Percentiles rank a stretch among this genome's conserved stretches.
These are phyloP conservation scores for Rutilus rutilus DNA, from an alignment of 2,113 vertebrate genomes.

Conservation along the genomic window DNA sequence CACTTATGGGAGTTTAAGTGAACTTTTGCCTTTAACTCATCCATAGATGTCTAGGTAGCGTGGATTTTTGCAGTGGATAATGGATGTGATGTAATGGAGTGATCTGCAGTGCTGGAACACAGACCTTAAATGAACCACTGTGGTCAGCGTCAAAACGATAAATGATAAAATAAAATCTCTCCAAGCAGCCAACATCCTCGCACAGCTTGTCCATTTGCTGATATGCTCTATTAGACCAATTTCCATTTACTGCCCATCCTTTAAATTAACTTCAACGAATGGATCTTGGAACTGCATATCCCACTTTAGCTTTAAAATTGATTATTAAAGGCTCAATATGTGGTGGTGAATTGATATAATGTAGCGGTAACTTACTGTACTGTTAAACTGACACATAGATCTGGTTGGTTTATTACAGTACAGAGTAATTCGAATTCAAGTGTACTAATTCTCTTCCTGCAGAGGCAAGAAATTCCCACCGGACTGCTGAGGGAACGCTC, in stretches of 20 bases:
- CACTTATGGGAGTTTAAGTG: not conserved
- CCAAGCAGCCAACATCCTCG: not conserved
- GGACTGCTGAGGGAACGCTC: not conserved
- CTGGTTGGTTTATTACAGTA: constrained; percentile 11
- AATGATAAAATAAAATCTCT: constrained; percentile 18
- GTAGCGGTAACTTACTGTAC: not conserved
- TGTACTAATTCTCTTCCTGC: constrained; percentile 13
- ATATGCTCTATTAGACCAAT: not conserved
- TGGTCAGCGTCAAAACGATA: constrained; percentile 41
- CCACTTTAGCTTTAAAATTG: not conserved
- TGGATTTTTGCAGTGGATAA: constrained; percentile 18
- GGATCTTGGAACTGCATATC: not conserved
- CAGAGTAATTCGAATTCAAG: constrained; percentile 10
- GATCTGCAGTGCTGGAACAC: constrained; percentile 12
- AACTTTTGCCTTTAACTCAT: constrained; percentile 9
- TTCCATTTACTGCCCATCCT: constrained; percentile 28
- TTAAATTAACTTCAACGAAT: constrained; percentile 10
- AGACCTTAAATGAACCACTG: constrained; percentile 29
- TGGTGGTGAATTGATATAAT: not conserved
- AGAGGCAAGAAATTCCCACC: constrained; percentile 30
- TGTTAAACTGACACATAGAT: constrained; percentile 13
- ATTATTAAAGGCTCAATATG: not conserved
- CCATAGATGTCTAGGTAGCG: not conserved
- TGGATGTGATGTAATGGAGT: constrained; percentile 21
- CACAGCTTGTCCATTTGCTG: not conserved